Percentiles rank a stretch among this genome's conserved stretches.
phyloP scores from a whole-genome alignment of 2,797 vertebrate genomes.

The Moxostoma hubbsi region DNA sequence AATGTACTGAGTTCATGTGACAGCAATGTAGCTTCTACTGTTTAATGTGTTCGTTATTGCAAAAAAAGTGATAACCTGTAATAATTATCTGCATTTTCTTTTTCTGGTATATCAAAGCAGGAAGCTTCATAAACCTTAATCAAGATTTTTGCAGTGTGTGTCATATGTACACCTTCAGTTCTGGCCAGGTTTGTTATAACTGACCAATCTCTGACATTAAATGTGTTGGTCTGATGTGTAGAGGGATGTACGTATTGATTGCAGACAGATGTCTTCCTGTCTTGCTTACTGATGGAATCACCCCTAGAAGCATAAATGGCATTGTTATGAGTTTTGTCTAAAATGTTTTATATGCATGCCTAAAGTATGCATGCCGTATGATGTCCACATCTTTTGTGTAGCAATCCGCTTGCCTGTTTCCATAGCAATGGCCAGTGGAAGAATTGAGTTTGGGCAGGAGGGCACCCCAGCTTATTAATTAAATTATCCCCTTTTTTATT shows the following conservation, averaged over 20 bases:
- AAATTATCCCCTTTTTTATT: conserved; percentile 40
- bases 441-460: conserved; percentile 22
- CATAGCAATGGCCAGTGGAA: conserved; percentile 34
- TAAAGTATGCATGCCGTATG: not conserved
- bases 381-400: conserved; percentile 29
- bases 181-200: no score
- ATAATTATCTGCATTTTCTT: no score
- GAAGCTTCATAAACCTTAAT: no score
- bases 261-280: not conserved
- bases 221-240: not conserved
- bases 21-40: no score
- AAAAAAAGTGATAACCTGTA: no score
- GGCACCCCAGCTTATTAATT: conserved; percentile 35
- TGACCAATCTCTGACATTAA: no score
- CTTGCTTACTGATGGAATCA: not conserved
- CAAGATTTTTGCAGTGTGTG: not conserved
- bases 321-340: not conserved
- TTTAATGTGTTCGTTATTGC: no score
- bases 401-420: conserved; percentile 43
- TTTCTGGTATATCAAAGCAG: no score
- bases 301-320: not conserved
- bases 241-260: conserved; percentile 17
- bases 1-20: no score
- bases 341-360: not conserved
- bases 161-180: not conserved